Base-by-base conservation (phyloP, 2,113 vertebrate genomes). In the Bubo blakistoni region DNA sequence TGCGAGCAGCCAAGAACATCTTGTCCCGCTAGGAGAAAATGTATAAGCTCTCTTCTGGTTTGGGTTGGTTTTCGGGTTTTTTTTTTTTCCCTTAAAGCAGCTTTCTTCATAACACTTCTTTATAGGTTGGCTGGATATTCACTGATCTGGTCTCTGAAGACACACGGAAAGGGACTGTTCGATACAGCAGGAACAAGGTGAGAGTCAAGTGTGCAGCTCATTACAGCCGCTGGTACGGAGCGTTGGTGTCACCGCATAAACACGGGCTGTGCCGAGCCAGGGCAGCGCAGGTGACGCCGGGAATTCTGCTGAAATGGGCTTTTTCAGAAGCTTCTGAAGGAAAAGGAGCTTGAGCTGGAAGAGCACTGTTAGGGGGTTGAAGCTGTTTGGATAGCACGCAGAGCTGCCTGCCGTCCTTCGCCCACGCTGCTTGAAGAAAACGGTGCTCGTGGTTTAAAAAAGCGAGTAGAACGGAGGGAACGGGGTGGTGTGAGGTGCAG, bases 71-170 rank as follows among this genome's bases (percentile, higher is more conserved):
- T 46, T 46, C 16, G 10, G 34, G 30, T 6, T 9, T 19, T 47
- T 54, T 63, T 58, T 69, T 9, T 5, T 12, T 11, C 5, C 20
- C 82, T 92, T 25, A 62, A 94, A 95, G 80, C 38, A 69, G 7
- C 6, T 72, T 82, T 95, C 63, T 91, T 34, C 59, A 4, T 77
- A 38, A 73, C 59, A 11, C 87, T 62, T 79, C 44, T 40, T 73
- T 92, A 70, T 62, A 99, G 99, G 98, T 99, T 79, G 99, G 99
- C 61, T 99, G 99, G 99, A 99, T 99, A 97, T 99, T 99, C 92
- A 99, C 99, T 34, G 99, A 99, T 92, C 98, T 99, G 58, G 97
- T 99, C 62, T 99, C 99, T 1, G 99, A 99, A 95, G 99, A 99
- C 72, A 99, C 99, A 10, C 98, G 99, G 91, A 99, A 99, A 98